phyloP scores from a whole-genome alignment of 1,140 invertebrate species.

The Drusus annulatus region DNA sequence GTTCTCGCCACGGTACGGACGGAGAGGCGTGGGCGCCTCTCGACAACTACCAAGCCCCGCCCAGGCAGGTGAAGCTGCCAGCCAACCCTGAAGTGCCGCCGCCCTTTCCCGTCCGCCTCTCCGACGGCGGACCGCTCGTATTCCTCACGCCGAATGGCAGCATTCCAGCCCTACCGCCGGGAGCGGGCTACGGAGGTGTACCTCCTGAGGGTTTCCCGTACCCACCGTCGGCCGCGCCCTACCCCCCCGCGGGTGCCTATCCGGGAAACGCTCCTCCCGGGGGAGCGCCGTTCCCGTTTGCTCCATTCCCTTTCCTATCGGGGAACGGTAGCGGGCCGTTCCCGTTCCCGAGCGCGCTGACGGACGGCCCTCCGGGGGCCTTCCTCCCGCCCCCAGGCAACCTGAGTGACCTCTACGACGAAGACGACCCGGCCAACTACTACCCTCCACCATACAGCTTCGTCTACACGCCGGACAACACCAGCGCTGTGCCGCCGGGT shows the following conservation, averaged over 20 bases:
- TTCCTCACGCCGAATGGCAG: constrained; percentile 78
- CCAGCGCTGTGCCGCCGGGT: constrained; percentile 83
- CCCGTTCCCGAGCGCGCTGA: constrained; percentile 71
- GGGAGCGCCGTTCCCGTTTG: constrained; percentile 73
- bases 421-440: constrained; percentile 91
- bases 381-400: constrained; percentile 81
- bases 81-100: constrained; percentile 84
- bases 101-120: constrained; percentile 90
- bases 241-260: constrained; percentile 70
- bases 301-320: constrained; percentile 73
- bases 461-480: constrained; percentile 84
- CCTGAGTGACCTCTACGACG: constrained; percentile 83
- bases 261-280: constrained; percentile 75
- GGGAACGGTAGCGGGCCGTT: constrained; percentile 70
- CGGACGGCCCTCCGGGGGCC: constrained; percentile 75
- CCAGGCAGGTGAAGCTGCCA: constrained; percentile 85
- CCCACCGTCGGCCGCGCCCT: constrained; percentile 68
- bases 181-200: constrained; percentile 75
- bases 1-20: constrained; percentile 64
- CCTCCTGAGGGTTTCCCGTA: constrained; percentile 71
- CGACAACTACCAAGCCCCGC: constrained; percentile 85
- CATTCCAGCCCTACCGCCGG: constrained; percentile 69
- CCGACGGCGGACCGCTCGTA: constrained; percentile 83
- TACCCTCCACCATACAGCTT: constrained; percentile 93
- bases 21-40: constrained; percentile 81